These are phyloP conservation scores for Drosophila repletoides DNA, from an alignment of 1,140 invertebrate species.

Conservation along the genomic window DNA sequence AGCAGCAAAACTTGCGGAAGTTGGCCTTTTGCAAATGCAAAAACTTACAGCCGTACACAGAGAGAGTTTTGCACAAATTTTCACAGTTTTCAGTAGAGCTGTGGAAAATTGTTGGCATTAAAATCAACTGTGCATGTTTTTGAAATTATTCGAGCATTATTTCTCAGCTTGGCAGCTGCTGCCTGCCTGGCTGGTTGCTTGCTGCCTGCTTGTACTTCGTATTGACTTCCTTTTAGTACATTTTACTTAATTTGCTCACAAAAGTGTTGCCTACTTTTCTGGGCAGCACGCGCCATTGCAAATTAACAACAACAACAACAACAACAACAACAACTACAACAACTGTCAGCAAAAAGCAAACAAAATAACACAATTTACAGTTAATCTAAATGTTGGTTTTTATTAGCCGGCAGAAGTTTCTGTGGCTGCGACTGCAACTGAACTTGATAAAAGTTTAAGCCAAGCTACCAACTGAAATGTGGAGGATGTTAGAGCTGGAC, in stretches of 20 bases:
- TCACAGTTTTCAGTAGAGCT: constrained; percentile 3
- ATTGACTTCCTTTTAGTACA: constrained; percentile 57
- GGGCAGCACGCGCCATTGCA: constrained; percentile 59
- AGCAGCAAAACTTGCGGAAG: constrained; percentile 46
- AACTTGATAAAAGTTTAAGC: constrained; percentile 76
- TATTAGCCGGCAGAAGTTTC: constrained; percentile 74
- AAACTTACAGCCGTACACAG: constrained; percentile 36
- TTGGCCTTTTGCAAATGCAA: constrained; percentile 56
- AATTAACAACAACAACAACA: constrained; percentile 53
- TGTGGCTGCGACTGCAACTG: constrained; percentile 68
- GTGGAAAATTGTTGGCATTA: constrained; percentile 37
- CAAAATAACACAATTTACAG: constrained; percentile 80
- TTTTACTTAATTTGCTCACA: constrained; percentile 53
- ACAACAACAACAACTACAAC: constrained; percentile 33
- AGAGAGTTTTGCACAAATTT: constrained; percentile 7
- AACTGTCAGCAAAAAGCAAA: constrained; percentile 59
- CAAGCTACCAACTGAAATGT: no score
- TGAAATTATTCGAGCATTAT: constrained; percentile 76
- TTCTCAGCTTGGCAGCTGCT: constrained; percentile 37
- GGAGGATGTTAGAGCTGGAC: no score
- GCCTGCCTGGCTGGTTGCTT: neutral
- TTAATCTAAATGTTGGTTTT: constrained; percentile 81
- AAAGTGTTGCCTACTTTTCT: constrained; percentile 72
- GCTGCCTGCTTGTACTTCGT: constrained; percentile 23
- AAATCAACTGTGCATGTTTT: constrained; percentile 63